Evolutionary conservation across 2,113 vertebrate species (phyloP).

Genomic region (Myotis brandtii): DNA sequence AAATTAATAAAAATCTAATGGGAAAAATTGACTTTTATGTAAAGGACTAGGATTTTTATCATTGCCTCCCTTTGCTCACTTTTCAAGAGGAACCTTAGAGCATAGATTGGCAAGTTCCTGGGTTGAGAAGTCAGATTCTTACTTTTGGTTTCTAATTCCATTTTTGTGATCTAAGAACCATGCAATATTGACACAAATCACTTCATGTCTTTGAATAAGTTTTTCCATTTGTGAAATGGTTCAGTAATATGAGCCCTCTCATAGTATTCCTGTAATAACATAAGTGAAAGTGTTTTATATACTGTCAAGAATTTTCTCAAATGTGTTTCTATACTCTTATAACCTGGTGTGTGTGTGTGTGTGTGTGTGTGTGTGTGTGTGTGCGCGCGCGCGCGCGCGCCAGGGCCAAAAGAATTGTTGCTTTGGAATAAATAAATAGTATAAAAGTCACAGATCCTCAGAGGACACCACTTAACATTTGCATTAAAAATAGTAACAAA

Average conservation of each 20-base stretch:
- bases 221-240: neutral
- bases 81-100: neutral
- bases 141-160: neutral
- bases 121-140: constrained; percentile 10
- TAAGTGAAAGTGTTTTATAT: neutral
- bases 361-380: neutral
- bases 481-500: constrained; percentile 41
- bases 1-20: neutral
- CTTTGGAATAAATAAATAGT: neutral
- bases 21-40: neutral
- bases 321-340: neutral
- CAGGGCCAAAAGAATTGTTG: neutral
- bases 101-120: neutral
- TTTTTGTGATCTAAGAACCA: neutral
- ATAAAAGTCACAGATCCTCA: neutral
- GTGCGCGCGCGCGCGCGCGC: neutral
- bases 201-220: neutral
- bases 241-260: neutral
- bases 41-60: neutral
- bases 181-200: neutral
- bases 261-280: neutral
- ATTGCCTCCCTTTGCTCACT: neutral
- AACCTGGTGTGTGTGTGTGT: neutral
- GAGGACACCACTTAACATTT: constrained; percentile 4
- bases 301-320: neutral